Percentiles rank a stretch among this genome's conserved stretches.
Evolutionary conservation across 2,888 invertebrate species (phyloP).

Genomic region (Aphrophora alni): DNA sequence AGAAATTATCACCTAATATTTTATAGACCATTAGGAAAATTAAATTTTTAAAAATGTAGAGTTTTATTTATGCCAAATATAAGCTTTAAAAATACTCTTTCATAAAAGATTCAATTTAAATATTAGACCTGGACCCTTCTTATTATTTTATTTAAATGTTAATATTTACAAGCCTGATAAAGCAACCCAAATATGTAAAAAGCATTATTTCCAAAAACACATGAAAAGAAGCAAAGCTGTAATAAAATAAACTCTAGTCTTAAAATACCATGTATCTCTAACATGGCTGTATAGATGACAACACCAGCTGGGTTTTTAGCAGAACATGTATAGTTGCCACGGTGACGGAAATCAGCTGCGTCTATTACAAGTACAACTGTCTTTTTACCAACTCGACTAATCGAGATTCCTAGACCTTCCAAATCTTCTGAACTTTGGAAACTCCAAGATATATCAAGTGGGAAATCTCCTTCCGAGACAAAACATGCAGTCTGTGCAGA

Average conservation of each 20-base stretch:
- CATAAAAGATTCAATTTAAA: no score
- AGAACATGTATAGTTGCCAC: slow-evolving; percentile 65
- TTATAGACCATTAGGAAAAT: no score
- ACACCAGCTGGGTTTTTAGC: slow-evolving; percentile 65
- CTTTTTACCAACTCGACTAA: slow-evolving; percentile 60
- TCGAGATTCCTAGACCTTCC: slow-evolving; percentile 54
- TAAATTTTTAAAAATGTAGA: no score
- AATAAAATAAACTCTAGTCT: neutral
- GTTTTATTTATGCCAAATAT: no score
- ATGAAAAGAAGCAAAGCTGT: neutral
- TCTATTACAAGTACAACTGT: slow-evolving; percentile 52
- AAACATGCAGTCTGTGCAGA: slow-evolving; percentile 72
- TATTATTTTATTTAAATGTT: neutral
- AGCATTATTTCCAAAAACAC: neutral
- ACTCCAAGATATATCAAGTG: slow-evolving; percentile 73
- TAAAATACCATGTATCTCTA: slow-evolving; percentile 67
- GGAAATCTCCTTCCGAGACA: slow-evolving; percentile 75
- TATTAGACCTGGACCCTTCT: no score
- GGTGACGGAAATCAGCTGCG: slow-evolving; percentile 47
- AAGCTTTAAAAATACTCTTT: no score
- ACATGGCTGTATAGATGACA: slow-evolving; percentile 60
- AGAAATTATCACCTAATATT: no score
- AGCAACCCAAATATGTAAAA: neutral
- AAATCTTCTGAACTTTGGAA: slow-evolving; percentile 58
- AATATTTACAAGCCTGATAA: neutral